Evolutionary conservation across 1,140 invertebrate species (phyloP), one percentile per base, ranked within the genome.

Genomic region (Pomacea maculata): DNA sequence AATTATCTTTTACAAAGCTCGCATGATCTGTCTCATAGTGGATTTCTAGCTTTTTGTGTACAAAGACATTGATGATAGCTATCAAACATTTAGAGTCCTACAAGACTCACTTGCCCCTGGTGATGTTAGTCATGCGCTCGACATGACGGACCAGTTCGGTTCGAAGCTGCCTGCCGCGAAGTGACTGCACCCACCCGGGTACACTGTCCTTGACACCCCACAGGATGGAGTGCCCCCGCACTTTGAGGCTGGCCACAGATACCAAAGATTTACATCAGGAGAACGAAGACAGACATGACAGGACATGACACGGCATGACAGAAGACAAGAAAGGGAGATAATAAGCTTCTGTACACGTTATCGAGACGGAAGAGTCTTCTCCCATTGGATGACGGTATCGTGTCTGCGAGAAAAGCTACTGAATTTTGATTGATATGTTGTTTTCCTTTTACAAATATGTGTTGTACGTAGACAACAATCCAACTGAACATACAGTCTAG

Each of bases 101-200:
- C 10, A 19, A 72, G 21, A 68, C 81, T 78, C 34, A 78, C 57
- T 73, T 75, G 9, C 81, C 73, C 29, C 54, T n/a, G 21, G 78
- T 71, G 25, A 54, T 21, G 15, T 21, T 45, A 14, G 67, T 79
- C 11, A 79, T 57, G 67, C 34, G 52, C 19, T 17, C 67, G 7
- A 45, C 65, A 19, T 65, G 63, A 9, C 21, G 19, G 14, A 52
- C 2, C 12, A 79, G 54, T 19, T 64, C 65, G 8, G 55, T n/a
- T 52, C 54, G 19, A 12, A 79, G 65, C 17, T 21, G 19, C n/a
- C 17, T 61, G 21, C 77, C 77, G 17, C 55, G 12, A 10, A 79
- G 12, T 52, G 19, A 7, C 21, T 70, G 61, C 4, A 70, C 77
- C 25, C 45, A 68, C 7, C 7, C 52, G 1, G 77, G 77, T 6